These are phyloP conservation scores for Drymonia ruficornis DNA, from an alignment of 2,888 invertebrate genomes.

Conservation along the genomic window DNA sequence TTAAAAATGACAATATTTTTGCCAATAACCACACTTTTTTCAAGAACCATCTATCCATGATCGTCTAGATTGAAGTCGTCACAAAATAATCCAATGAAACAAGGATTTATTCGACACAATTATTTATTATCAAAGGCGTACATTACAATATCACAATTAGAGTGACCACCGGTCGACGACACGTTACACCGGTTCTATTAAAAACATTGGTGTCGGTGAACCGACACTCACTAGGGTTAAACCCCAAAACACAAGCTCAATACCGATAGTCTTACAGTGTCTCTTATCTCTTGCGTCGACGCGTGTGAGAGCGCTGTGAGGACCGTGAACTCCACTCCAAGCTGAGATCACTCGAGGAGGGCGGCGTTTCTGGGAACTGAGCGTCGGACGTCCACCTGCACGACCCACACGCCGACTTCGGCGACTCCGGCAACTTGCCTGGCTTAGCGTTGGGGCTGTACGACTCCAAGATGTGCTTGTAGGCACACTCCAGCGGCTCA, in stretches of 20 bases:
- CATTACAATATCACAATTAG: neutral
- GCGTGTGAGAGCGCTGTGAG: conserved; percentile 62
- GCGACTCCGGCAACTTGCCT: conserved; percentile 58
- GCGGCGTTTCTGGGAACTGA: conserved; percentile 78
- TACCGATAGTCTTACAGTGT: conserved; percentile 31
- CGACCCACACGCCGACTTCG: conserved; percentile 68
- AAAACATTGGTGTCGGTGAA: conserved; percentile 13
- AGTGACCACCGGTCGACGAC: neutral
- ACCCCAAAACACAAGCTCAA: conserved; percentile 41
- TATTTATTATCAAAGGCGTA: neutral
- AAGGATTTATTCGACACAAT: neutral
- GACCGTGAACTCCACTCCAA: conserved; percentile 77
- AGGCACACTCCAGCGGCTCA: conserved; percentile 76
- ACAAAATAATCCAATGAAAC: neutral
- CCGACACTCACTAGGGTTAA: conserved; percentile 28
- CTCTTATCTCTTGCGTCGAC: conserved; percentile 71
- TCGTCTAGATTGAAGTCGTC: too few species aligned
- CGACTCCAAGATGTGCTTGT: conserved; percentile 79
- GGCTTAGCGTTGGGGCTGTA: conserved; percentile 56
- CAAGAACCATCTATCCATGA: too few species aligned
- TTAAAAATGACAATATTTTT: too few species aligned
- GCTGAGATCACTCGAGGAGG: conserved; percentile 74
- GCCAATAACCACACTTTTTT: too few species aligned
- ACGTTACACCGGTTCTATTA: neutral
- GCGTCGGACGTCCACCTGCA: conserved; percentile 80